Percentiles rank a stretch among this genome's conserved stretches.
These are phyloP conservation scores for Tenrec ecaudatus DNA, from an alignment of 2,113 vertebrate species.

Conservation along the genomic window DNA sequence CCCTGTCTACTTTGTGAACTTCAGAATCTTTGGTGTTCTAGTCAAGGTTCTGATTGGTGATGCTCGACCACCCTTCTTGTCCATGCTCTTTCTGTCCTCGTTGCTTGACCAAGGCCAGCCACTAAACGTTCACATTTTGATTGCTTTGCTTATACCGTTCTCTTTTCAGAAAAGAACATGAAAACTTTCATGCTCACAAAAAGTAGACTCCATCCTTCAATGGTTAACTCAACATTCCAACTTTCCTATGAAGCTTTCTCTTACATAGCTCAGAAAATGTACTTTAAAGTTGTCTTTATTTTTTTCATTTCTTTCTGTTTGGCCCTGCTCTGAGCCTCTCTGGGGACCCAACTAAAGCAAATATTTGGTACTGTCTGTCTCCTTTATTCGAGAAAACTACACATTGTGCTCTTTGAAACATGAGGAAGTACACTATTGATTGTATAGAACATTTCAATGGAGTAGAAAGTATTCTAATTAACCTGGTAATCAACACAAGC, in stretches of 20 bases:
- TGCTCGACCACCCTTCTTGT: neutral
- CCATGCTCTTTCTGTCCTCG: neutral
- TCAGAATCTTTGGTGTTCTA: no score
- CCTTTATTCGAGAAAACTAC: constrained; percentile 60
- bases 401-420: constrained; percentile 71
- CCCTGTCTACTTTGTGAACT: neutral
- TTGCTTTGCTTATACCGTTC: neutral
- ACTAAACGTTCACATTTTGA: neutral
- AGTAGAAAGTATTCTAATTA: constrained; percentile 70
- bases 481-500: constrained; percentile 68
- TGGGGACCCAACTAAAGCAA: constrained; percentile 63
- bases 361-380: constrained; percentile 68
- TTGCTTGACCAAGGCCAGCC: neutral
- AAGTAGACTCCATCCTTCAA: neutral
- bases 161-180: neutral
- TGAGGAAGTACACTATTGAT: constrained; percentile 64
- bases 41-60: neutral
- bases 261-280: constrained; percentile 56
- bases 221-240: neutral
- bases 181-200: neutral
- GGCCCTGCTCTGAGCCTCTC: constrained; percentile 59
- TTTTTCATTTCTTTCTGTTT: neutral
- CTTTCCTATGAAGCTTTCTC: neutral
- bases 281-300: constrained; percentile 6
- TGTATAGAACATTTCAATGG: constrained; percentile 54